Evolutionary conservation across 1,140 invertebrate genomes (phyloP), one percentile per base, ranked within the genome.

Genomic region (Neotoxoptera formosana): DNA sequence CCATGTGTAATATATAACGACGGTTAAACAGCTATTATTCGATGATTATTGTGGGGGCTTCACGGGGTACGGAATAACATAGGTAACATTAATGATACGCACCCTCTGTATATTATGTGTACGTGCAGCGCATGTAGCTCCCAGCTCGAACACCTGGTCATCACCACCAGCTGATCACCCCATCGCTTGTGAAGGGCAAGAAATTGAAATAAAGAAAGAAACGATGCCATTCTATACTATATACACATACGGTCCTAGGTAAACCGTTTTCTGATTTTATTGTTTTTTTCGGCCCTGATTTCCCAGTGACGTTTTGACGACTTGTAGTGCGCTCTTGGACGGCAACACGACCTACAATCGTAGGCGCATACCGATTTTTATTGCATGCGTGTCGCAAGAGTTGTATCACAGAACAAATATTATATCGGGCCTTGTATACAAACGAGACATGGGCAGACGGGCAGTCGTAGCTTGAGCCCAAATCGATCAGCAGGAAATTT

Each of bases 111-210:
- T 6, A 76, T n/a, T 17, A 21, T 36, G n/a, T 36, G 4, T 20
- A 81, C 17, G 60, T 67, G 60, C 17, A 1, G 0, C 8, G 11
- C n/a, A 7, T 81, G 14, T 81, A 83, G 60, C 60, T 84, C 41
- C 41, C 36, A 41, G 83, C 41, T 84, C 36, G 4, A 86, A 86
- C 84, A 86, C 84, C 84, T 86, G 84, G 84, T 86, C 83, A 30
- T 9, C 1, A 45, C 25, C 83, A 86, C 41, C 41, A 14, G 84
- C 84, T 30, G 84, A 86, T 47, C 83, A 14, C 25, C 41, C 23
- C 83, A 83, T 34, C 7, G 21, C 20, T 6, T 20, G 7, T 83
- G 21, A 36, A 47, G 25, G 45, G 25, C 23, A 30, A 47, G 11
- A 25, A 86, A 86, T 86, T 23, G 4, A 86, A 86, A 76, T 76